Evolutionary conservation across 2,888 invertebrate species (phyloP).

Genomic region (Pasiphila rectangulata): DNA sequence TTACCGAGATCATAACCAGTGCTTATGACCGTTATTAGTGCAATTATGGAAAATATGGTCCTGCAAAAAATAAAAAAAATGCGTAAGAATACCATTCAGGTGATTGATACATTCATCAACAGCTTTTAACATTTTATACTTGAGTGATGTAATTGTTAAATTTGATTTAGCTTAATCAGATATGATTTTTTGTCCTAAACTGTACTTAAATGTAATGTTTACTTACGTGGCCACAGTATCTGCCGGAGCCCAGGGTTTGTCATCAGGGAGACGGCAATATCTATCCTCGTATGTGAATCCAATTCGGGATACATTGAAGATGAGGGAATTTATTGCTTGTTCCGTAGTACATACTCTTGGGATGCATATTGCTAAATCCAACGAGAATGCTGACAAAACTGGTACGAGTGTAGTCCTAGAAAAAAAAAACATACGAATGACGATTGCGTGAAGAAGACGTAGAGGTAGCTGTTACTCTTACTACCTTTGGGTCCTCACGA

Average conservation of each 20-base stretch:
- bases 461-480: no score
- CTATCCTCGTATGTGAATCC: conserved; percentile 35
- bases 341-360: conserved; percentile 42
- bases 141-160: no score
- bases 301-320: conserved; percentile 31
- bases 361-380: conserved; percentile 39
- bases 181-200: no score
- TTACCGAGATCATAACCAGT: conserved; percentile 44
- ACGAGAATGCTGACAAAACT: conserved; percentile 14
- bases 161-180: no score
- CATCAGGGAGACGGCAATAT: conserved; percentile 40
- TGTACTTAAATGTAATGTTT: no score
- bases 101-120: no score
- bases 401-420: no score
- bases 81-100: neutral
- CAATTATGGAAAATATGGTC: conserved; percentile 42
- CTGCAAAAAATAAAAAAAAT: conserved; percentile 38
- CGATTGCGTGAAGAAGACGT: no score
- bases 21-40: conserved; percentile 47
- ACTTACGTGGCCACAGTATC: conserved; percentile 42
- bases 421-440: no score
- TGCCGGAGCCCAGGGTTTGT: conserved; percentile 41
- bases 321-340: conserved; percentile 31
- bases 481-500: no score
- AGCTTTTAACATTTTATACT: no score